Evolutionary conservation across 2,113 vertebrate species (phyloP), one percentile per base, ranked within the genome.

Genomic region (Aramus guarauna): DNA sequence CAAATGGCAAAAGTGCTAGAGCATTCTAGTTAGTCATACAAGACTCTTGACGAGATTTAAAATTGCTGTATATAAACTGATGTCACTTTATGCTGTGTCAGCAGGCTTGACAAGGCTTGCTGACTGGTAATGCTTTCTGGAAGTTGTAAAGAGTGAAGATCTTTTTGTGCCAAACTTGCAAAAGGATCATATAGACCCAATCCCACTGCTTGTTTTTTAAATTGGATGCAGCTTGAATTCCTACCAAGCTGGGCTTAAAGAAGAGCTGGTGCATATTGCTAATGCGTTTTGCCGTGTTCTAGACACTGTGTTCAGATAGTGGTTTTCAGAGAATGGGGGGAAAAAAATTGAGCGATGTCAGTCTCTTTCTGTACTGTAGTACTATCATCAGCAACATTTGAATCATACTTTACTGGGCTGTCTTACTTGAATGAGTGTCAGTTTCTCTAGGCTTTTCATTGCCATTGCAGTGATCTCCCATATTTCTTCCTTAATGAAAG

Each of bases 1-100:
- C 32, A 92, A 96, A 86, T 88, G 72, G 83, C 90, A 92, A 55
- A 95, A 87, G 69, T 62, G 53, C 52, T 91, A 24, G 74, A 94
- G 63, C 1, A 2, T 62, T 88, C 76, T 56, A 52, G 67, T 92
- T 96, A 88, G 75, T 88, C 83, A 85, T 66, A 90, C 34, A 73
- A 85, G 41, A 2, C n/a, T 95, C 37, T 56, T 34, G 0, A 36
- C 53, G n/a, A 62, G 53, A n/a, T 26, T 30, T 73, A 8, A 43
- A 85, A 69, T 76, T 47, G 21, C 63, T 73, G 11, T 80, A 2
- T 34, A 18, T 29, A 36, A 75, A 52, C 26, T 74, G 39, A 83
- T 88, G 53, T n/a, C 15, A 45, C 47, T 71, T 73, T 21, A 37
- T 12, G 69, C 11, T 9, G 11, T 71, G 60, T 90, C 85, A 88